Percentiles rank a stretch among this genome's conserved stretches.
phyloP scores from a whole-genome alignment of 2,797 vertebrate species.

The Garrulus glandarius region DNA sequence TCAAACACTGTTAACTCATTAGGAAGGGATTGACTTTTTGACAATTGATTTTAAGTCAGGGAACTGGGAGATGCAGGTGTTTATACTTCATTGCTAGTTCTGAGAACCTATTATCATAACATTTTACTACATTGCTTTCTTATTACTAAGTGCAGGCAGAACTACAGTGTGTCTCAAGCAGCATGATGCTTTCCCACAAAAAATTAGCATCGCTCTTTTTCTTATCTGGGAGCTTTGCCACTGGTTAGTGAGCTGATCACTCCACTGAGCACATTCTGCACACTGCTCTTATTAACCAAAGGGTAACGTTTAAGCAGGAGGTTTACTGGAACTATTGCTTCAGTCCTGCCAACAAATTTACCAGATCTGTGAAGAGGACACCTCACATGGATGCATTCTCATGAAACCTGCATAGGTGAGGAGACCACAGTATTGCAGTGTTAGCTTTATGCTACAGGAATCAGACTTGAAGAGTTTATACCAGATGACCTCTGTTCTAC shows the following conservation, averaged over 20 bases:
- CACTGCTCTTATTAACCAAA: background rate
- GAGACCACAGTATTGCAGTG: background rate
- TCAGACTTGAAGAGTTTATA: background rate
- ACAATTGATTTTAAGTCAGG: background rate
- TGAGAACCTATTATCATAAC: background rate
- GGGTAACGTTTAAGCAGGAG: background rate
- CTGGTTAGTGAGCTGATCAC: background rate
- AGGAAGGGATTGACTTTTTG: background rate
- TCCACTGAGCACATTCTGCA: background rate
- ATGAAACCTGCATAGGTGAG: background rate
- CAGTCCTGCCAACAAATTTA: background rate
- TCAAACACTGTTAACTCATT: background rate
- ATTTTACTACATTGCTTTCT: slow-evolving; percentile 9
- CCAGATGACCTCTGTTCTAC: background rate
- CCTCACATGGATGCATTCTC: background rate
- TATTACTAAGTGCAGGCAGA: background rate
- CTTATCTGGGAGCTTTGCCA: background rate
- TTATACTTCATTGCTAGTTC: background rate
- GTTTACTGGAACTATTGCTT: background rate
- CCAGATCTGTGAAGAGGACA: background rate
- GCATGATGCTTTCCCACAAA: background rate
- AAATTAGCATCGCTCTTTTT: background rate
- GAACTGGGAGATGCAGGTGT: background rate
- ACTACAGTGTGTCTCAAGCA: background rate
- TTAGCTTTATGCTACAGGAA: background rate